Base-by-base conservation (phyloP, 2,113 vertebrate species). In the Tauraco erythrolophus region DNA sequence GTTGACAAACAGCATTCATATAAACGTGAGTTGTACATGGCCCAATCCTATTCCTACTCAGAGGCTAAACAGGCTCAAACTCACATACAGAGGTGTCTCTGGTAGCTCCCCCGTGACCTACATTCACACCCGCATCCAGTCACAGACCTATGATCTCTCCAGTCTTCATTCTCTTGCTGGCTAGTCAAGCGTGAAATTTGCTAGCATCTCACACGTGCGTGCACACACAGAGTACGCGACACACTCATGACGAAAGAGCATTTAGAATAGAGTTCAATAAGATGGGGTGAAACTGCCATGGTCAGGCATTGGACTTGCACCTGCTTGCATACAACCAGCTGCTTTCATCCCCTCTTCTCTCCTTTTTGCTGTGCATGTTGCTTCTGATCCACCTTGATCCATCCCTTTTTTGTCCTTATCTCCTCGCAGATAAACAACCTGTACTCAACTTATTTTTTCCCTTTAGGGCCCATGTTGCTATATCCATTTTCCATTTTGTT, bases 151-250 rank as follows among this genome's bases (percentile, higher is more conserved):
- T 15, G 27, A 24, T 48, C 11, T 89, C 22, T 70, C 2, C 16
- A 58, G 23, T 37, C 39, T 69, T 74, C 2, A 16, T 35, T 78
- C 89, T 6, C 27, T 79, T 65, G 7, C 28, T 88, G 22, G 9
- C 14, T 43, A 51, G 14, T n/a, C 45, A 65, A 35, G 35, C 35
- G 37, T 85, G 54, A 56, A 18, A 51, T 56, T 41, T 72, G 15
- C 3, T 11, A 35, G 13, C 1, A 3, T 64, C n/a, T 65, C 3
- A 0, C 9, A 8, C 54, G 27, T 1, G 2, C 0, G 0, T 1
- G 2, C 4, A 17, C 4, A 19, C 12, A 11, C 0, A 2, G 28
- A 61, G 19, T 24, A 46, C 28, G 54, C 2, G 6, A 18, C 6
- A 45, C 0, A 1, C 2, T 57, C 6, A 15, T 33, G 15, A 45